Percentiles rank a stretch among this genome's conserved stretches.
Evolutionary conservation across 2,888 invertebrate genomes (phyloP).

Genomic region (Brachyopa scutellaris): DNA sequence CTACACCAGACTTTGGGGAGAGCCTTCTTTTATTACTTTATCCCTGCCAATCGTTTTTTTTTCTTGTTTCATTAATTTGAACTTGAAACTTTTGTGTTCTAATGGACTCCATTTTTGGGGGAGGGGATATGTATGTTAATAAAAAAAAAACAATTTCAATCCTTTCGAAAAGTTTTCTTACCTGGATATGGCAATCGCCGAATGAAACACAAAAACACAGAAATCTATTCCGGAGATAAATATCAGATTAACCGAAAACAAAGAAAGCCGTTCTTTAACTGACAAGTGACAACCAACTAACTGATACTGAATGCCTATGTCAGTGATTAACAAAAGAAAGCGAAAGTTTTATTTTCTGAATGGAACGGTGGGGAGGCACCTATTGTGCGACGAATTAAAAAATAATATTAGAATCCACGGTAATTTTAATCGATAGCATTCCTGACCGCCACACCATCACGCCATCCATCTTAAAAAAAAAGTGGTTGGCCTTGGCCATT

Average conservation of each 20-base stretch:
- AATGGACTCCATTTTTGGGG: no score
- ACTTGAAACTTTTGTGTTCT: background rate
- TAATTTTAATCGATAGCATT: background rate
- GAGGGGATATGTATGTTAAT: no score
- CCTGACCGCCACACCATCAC: background rate
- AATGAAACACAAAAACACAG: background rate
- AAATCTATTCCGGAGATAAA: constrained; percentile 12
- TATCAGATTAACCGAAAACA: constrained; percentile 8
- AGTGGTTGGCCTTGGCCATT: constrained; percentile 7
- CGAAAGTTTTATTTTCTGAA: no score
- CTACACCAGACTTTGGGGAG: background rate
- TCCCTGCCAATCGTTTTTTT: background rate
- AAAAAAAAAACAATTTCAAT: no score
- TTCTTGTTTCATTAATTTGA: background rate
- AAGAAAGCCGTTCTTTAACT: background rate
- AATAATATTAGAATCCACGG: no score
- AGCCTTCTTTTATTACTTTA: no score
- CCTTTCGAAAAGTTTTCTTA: background rate
- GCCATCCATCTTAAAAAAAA: no score
- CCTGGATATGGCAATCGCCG: background rate
- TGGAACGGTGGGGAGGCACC: no score
- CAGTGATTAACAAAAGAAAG: background rate
- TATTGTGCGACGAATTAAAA: no score
- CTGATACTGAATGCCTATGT: background rate
- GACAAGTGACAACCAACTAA: background rate